Conservation (phyloP, 2,888 invertebrate species). For the Ligdia adustata region DNA sequence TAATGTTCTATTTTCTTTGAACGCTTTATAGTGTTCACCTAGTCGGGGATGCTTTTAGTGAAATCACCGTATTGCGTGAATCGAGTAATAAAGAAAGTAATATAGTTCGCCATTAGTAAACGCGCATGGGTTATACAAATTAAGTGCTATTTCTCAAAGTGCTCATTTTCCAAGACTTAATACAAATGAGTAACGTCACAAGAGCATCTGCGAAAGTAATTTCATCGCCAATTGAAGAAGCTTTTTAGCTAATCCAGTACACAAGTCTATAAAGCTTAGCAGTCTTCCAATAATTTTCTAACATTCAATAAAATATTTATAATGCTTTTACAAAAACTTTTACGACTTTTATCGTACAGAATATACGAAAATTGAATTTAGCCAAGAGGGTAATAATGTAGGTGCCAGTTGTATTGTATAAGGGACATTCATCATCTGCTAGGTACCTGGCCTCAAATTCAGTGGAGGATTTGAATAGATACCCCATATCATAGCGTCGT, state of each 20-base stretch:
- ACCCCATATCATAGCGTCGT: slow-evolving; percentile 76
- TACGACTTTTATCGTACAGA: slow-evolving; percentile 31
- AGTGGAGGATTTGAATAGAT: slow-evolving; percentile 71
- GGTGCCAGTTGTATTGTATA: slow-evolving; percentile 54
- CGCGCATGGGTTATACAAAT: slow-evolving; percentile 53
- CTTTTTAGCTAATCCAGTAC: slow-evolving; percentile 19
- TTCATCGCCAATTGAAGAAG: slow-evolving; percentile 21
- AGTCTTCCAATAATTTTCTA: neutral
- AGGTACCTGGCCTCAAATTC: slow-evolving; percentile 63
- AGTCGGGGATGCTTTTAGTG: slow-evolving; percentile 66
- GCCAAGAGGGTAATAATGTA: slow-evolving; percentile 43
- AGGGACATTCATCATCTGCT: slow-evolving; percentile 63
- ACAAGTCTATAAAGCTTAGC: slow-evolving; percentile 4
- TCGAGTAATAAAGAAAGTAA: slow-evolving; percentile 59
- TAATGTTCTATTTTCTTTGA: slow-evolving; percentile 43
- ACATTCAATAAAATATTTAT: slow-evolving; percentile 18
- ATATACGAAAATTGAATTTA: slow-evolving; percentile 53
- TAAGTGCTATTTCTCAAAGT: slow-evolving; percentile 50
- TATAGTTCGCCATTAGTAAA: slow-evolving; percentile 55
- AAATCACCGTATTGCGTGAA: slow-evolving; percentile 75
- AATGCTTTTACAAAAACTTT: slow-evolving; percentile 23
- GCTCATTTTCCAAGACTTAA: slow-evolving; percentile 39
- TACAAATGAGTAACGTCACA: slow-evolving; percentile 17
- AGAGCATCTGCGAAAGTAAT: slow-evolving; percentile 18
- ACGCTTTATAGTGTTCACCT: slow-evolving; percentile 49